These are phyloP conservation scores for Centropus bengalensis DNA, from an alignment of 2,113 vertebrate genomes.

Conservation along the genomic window DNA sequence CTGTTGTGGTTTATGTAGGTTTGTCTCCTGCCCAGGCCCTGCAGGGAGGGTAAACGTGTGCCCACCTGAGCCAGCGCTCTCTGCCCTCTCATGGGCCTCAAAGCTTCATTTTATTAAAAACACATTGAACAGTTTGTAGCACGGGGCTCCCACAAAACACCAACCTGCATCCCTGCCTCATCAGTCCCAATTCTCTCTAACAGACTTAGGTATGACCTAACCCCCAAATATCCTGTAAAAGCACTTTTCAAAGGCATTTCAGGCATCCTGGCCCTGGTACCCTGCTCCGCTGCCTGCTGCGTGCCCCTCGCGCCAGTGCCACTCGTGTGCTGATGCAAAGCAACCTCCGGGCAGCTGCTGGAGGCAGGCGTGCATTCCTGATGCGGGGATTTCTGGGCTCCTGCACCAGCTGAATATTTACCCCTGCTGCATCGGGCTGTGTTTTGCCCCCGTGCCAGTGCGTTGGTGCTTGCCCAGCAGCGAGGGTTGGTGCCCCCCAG, in stretches of 20 bases:
- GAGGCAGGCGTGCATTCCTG: background rate
- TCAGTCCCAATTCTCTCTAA: background rate
- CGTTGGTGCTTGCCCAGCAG: fast-evolving
- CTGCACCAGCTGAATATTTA: background rate
- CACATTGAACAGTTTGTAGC: background rate
- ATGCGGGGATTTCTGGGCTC: background rate
- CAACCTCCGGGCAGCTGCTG: background rate
- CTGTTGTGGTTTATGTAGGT: fast-evolving
- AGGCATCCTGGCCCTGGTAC: background rate
- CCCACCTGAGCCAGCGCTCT: background rate
- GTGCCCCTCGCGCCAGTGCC: background rate
- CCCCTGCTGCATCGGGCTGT: background rate
- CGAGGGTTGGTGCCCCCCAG: fast-evolving
- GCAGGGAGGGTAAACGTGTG: background rate
- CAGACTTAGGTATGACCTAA: background rate
- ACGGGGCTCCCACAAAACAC: background rate
- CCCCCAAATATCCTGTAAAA: background rate
- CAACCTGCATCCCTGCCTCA: background rate
- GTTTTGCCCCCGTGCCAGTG: background rate
- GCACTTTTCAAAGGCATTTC: background rate
- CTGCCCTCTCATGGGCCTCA: background rate
- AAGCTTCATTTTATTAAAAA: background rate
- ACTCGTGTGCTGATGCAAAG: background rate
- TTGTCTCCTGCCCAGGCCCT: background rate
- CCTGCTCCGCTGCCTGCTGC: fast-evolving